Conservation (phyloP, 2,888 invertebrate species). For the Dryococelus australis region DNA sequence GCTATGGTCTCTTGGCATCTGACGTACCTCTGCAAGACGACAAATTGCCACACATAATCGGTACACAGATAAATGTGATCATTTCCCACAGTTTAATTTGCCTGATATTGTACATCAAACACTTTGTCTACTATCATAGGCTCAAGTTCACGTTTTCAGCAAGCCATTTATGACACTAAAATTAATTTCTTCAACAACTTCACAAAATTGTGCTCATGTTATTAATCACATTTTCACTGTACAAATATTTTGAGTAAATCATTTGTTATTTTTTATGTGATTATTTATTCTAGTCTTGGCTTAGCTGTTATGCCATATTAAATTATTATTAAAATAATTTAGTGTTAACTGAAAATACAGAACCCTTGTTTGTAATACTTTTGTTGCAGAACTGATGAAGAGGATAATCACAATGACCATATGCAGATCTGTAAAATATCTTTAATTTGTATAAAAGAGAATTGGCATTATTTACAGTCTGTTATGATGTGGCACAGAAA, state of each 20-base stretch:
- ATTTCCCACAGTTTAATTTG: too few relatives aligned
- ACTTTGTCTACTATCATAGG: not conserved
- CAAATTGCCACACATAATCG: too few relatives aligned
- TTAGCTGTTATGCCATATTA: not conserved
- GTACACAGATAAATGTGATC: too few relatives aligned
- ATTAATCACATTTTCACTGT: not conserved
- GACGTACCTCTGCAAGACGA: too few relatives aligned
- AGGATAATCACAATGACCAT: not conserved
- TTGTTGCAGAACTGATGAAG: not conserved
- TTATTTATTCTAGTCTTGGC: not conserved
- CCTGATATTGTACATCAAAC: not conserved
- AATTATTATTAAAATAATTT: not conserved
- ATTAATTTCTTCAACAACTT: too few relatives aligned
- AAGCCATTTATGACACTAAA: too few relatives aligned
- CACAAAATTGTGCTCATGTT: not conserved
- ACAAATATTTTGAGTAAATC: not conserved
- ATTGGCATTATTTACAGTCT: conserved; percentile 5
- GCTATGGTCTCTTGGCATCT: too few relatives aligned
- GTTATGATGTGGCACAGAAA: not conserved
- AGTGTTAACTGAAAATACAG: not conserved
- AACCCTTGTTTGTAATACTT: not conserved
- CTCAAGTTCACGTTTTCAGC: too few relatives aligned
- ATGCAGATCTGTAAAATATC: not conserved
- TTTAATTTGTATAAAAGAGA: conserved; percentile 9
- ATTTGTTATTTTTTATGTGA: not conserved